Evolutionary conservation across 2,797 vertebrate genomes (phyloP), one percentile per base, ranked within the genome.

Genomic region (Nannoperca obscura): DNA sequence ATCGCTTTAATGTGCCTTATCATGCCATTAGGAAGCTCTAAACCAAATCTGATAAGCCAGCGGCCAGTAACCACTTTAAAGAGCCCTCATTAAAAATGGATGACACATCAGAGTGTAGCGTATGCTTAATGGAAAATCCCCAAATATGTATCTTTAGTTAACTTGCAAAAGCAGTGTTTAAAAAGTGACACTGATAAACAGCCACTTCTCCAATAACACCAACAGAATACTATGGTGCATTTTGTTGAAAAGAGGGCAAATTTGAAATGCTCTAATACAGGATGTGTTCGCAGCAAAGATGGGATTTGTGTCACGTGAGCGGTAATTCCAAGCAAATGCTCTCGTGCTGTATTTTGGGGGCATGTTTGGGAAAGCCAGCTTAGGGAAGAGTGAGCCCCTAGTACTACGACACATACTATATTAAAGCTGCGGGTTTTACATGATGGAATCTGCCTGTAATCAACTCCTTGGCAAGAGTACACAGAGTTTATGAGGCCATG

Each of bases 401-500:
- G 54, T 71, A 59, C 78, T 47, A 78, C 11, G 38, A 81, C 74
- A 61, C 65, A 72, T 5, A 30, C 62, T 64, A 62, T 32, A 82
- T 83, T 86, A 88, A 88, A 87, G 84, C 89, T 83, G 79, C 20
- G 60, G 85, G 71, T 89, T 92, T 93, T 85, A 92, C 90, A 92
- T 84, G 88, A 76, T 83, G 81, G 88, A 86, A 92, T 93, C 90
- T 68, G 88, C 84, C 89, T 91, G 90, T 91, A 93, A 94, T 94
- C 91, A 94, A 88, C 82, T 93, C 74, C 55, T 80, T 93, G 91
- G 92, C 88, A 90, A 22, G 72, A 83, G 64, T 58, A 82, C 74
- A 84, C 74, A 72, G 78, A 73, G 79, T 90, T 88, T 89, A 87
- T 87, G 73, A 79, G 82, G 78, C 66, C 66, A 74, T 60, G 46